Evolutionary conservation across 1,140 invertebrate species (phyloP), one percentile per base, ranked within the genome.

Genomic region (Euschistus heros): DNA sequence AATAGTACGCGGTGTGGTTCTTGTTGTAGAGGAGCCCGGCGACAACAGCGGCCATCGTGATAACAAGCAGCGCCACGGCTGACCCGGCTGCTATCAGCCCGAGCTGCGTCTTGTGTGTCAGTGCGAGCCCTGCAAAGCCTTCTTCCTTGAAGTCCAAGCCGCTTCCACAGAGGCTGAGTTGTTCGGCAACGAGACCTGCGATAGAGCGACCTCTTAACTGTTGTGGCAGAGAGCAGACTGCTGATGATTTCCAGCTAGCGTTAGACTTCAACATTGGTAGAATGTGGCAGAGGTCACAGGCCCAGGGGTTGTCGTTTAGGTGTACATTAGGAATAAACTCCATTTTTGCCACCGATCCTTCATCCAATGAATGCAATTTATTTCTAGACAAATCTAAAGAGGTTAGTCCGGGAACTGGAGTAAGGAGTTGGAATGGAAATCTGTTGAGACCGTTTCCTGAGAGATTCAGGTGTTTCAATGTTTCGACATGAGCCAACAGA

Each of bases 1-100:
- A 87, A 72, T 88, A 88, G 42, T 81, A 81, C 13, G 84, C 85
- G 0, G 84, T 80, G 67, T 86, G 83, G 18, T 83, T 77, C 47
- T 79, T 75, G 26, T 83, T 82, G 71, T 81, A 83, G 62, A 79
- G 80, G 14, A 83, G 71, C 0, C 76, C 79, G 0, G 75, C 79
- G 0, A 80, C 73, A 10, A 82, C 74, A 0, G 76, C 77, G 0
- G 80, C 73, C 8, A 80, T 72, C 7, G 80, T 77, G 0, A 82
- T 73, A 5, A 83, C 72, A 17, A 81, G 74, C 26, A 83, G 68
- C 18, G 79, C 71, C 60, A 83, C 76, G 8, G 81, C 72, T 0
- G 69, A 70, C 0, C 67, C 69, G 0, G 80, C 81, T 0, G 81
- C 82, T 10, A 83, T 79, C 20, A 83, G 76, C 13, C 81, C 81